Percentiles rank a stretch among this genome's conserved stretches.
Conservation (phyloP, 2,888 invertebrate species). For the Drosophila picticornis region DNA sequence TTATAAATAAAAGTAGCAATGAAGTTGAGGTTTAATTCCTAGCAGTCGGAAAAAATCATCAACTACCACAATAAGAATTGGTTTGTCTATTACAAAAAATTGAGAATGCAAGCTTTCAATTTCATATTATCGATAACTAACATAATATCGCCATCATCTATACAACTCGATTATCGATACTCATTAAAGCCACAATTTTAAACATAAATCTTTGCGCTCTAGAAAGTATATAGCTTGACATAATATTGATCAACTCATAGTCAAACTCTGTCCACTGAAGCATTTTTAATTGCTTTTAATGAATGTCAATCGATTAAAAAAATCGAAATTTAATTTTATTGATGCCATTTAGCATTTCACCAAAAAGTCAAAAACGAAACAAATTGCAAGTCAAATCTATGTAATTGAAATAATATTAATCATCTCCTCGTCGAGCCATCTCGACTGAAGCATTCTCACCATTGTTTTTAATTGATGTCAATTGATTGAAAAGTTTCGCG, state of each 20-base stretch:
- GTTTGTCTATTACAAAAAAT: too few species aligned
- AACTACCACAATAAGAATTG: background rate
- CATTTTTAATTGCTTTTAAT: background rate
- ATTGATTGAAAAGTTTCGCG: background rate
- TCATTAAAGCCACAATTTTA: too few species aligned
- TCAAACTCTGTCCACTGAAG: background rate
- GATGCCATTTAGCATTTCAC: background rate
- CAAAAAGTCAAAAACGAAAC: background rate
- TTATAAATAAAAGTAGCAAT: background rate
- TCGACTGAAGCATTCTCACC: background rate
- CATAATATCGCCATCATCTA: too few species aligned
- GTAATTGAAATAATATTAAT: background rate
- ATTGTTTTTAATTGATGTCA: background rate
- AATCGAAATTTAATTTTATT: too few species aligned
- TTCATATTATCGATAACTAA: too few species aligned
- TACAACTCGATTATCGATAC: too few species aligned
- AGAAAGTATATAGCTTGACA: background rate
- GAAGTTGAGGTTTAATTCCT: background rate
- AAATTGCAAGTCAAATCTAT: background rate
- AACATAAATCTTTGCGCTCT: background rate
- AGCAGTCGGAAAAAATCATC: background rate
- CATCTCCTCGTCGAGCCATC: background rate
- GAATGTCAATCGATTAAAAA: background rate
- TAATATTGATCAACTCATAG: background rate
- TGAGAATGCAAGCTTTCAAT: too few species aligned